These are phyloP conservation scores for Neolamprologus ventralis DNA, from an alignment of 2,113 vertebrate genomes.

Conservation along the genomic window DNA sequence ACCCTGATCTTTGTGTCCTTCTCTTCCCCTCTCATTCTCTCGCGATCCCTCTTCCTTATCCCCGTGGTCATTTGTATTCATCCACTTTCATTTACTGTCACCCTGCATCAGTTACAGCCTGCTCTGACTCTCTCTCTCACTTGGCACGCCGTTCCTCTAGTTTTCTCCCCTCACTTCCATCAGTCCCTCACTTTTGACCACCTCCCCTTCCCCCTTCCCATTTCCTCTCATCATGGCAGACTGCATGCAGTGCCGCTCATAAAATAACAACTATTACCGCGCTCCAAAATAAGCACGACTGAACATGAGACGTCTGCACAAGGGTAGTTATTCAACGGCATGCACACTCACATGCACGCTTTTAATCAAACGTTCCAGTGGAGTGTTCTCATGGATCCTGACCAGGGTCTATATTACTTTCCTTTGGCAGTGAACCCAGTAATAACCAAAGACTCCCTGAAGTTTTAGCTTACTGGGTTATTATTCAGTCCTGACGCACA, in stretches of 20 bases:
- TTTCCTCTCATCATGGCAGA: conserved; percentile 17
- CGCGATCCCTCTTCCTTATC: neutral
- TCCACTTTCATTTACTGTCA: conserved; percentile 57
- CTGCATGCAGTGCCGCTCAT: neutral
- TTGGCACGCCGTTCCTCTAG: conserved; percentile 23
- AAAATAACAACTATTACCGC: neutral
- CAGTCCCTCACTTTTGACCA: neutral
- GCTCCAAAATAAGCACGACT: conserved; percentile 16
- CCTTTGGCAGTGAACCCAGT: conserved; percentile 4
- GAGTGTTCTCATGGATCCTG: neutral
- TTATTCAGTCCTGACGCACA: conserved; percentile 2
- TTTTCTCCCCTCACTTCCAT: neutral
- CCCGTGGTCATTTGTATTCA: conserved; percentile 59
- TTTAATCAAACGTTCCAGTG: conserved; percentile 14
- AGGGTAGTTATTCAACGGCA: neutral
- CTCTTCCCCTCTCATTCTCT: neutral
- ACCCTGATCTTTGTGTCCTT: neutral
- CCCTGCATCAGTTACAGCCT: conserved; percentile 19
- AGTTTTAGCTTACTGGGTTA: conserved; percentile 22
- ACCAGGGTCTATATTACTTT: conserved; percentile 5
- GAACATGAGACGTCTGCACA: neutral
- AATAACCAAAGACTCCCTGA: conserved; percentile 25
- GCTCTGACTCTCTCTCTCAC: conserved; percentile 23
- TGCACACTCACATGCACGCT: neutral
- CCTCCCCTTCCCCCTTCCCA: neutral